Conservation (phyloP, 2,888 invertebrate genomes). For the Apantesis nais region DNA sequence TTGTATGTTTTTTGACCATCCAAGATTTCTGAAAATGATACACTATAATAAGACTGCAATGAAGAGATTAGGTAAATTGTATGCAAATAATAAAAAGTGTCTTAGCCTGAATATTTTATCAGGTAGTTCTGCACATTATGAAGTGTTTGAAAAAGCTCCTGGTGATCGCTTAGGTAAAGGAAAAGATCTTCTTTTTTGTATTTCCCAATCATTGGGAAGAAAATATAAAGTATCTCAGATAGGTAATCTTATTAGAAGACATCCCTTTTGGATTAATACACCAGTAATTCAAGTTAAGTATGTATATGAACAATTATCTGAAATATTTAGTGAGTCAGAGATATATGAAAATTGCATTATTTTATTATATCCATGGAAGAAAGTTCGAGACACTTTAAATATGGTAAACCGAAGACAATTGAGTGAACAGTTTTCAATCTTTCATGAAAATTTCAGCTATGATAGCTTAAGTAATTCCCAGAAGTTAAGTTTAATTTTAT, state of each 20-base stretch:
- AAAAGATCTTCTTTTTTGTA: constrained; percentile 75
- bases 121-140: constrained; percentile 71
- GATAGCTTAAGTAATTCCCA: constrained; percentile 64
- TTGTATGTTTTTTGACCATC: constrained; percentile 68
- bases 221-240: constrained; percentile 59
- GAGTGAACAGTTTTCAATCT: constrained; percentile 31
- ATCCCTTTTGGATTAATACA: constrained; percentile 80
- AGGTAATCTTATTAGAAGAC: constrained; percentile 64
- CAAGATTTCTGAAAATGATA: constrained; percentile 78
- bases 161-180: constrained; percentile 78
- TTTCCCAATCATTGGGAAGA: constrained; percentile 65
- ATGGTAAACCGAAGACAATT: constrained; percentile 45
- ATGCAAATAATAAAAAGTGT: constrained; percentile 74
- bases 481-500: constrained; percentile 73
- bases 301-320: constrained; percentile 67
- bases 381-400: constrained; percentile 62
- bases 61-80: constrained; percentile 65
- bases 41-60: constrained; percentile 73
- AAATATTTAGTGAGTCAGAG: constrained; percentile 64
- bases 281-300: constrained; percentile 73
- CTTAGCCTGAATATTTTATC: constrained; percentile 77
- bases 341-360: constrained; percentile 77
- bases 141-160: constrained; percentile 74
- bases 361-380: constrained; percentile 79
- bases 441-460: constrained; percentile 61